Evolutionary conservation across 2,113 vertebrate genomes (phyloP).

Genomic region (Nansenia antarctica): DNA sequence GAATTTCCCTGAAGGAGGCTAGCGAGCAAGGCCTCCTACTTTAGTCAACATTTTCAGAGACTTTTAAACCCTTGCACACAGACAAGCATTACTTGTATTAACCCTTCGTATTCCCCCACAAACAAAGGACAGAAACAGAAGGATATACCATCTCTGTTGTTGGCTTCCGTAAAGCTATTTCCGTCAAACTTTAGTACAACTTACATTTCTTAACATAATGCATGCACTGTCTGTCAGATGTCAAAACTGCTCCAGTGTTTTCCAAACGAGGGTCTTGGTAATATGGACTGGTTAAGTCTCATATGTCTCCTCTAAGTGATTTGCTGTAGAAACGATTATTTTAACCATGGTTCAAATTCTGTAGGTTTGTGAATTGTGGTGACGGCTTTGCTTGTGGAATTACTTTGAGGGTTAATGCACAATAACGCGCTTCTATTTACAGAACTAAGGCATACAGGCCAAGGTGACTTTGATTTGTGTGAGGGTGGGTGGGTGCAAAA

Average conservation of each 20-base stretch:
- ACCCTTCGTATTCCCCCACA: slow-evolving; percentile 34
- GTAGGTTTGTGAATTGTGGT: neutral
- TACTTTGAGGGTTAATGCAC: slow-evolving; percentile 47
- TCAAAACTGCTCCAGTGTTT: slow-evolving; percentile 1
- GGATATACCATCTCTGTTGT: neutral
- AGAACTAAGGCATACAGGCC: slow-evolving; percentile 66
- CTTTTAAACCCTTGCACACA: slow-evolving; percentile 41
- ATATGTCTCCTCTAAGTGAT: too few relatives aligned
- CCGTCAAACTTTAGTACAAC: neutral
- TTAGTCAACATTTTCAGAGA: slow-evolving; percentile 45
- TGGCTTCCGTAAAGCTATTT: neutral
- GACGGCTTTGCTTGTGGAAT: slow-evolving; percentile 9
- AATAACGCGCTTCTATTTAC: slow-evolving; percentile 42
- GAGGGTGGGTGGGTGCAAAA: slow-evolving; percentile 48
- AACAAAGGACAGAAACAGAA: slow-evolving; percentile 2
- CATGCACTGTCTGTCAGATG: slow-evolving; percentile 14
- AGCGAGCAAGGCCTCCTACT: slow-evolving; percentile 74
- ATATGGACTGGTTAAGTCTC: too few relatives aligned
- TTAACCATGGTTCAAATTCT: neutral
- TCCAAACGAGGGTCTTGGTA: neutral
- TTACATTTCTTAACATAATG: slow-evolving; percentile 16
- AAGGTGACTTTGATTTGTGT: slow-evolving; percentile 51
- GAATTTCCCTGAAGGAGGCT: slow-evolving; percentile 86
- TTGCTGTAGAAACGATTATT: neutral
- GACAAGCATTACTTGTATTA: slow-evolving; percentile 33